Conservation (phyloP, 2,888 invertebrate genomes). For the Hemistola chrysoprasaria region DNA sequence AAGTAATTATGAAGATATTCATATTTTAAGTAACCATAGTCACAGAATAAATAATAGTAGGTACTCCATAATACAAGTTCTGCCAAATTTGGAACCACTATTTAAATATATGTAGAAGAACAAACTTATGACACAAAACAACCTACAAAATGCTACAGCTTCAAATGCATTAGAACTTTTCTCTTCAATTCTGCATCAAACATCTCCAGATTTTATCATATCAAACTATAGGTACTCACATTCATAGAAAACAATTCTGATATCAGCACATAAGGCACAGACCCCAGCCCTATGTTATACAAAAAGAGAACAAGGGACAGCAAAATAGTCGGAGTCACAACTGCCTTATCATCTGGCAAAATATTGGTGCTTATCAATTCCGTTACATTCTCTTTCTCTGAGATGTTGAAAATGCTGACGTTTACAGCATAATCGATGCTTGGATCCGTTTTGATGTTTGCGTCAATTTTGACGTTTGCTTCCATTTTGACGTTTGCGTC, state of each 20-base stretch:
- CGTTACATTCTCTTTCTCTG: conserved; percentile 26
- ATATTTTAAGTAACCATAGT: too few species aligned
- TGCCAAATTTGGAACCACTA: too few species aligned
- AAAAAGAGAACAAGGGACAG: conserved; percentile 65
- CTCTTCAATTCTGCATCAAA: too few species aligned
- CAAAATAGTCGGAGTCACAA: conserved; percentile 65
- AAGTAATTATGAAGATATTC: neutral
- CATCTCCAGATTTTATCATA: too few species aligned
- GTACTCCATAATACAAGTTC: too few species aligned
- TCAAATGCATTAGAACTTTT: too few species aligned
- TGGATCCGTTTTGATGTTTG: too few species aligned
- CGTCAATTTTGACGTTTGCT: conserved; percentile 7
- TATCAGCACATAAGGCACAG: conserved; percentile 73
- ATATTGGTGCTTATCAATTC: conserved; percentile 9
- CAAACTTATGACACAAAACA: too few species aligned
- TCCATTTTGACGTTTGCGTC: conserved; percentile 3
- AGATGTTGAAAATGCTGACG: conserved; percentile 4
- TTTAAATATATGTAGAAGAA: too few species aligned
- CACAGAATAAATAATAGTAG: too few species aligned
- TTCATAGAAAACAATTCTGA: conserved; percentile 69
- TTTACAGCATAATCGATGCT: conserved; percentile 24
- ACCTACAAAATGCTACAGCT: too few species aligned
- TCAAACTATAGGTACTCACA: conserved; percentile 64
- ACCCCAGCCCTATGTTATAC: conserved; percentile 73
- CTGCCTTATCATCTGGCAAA: conserved; percentile 33